Evolutionary conservation across 2,888 invertebrate genomes (phyloP).

Genomic region (Pardosa pseudoannulata): DNA sequence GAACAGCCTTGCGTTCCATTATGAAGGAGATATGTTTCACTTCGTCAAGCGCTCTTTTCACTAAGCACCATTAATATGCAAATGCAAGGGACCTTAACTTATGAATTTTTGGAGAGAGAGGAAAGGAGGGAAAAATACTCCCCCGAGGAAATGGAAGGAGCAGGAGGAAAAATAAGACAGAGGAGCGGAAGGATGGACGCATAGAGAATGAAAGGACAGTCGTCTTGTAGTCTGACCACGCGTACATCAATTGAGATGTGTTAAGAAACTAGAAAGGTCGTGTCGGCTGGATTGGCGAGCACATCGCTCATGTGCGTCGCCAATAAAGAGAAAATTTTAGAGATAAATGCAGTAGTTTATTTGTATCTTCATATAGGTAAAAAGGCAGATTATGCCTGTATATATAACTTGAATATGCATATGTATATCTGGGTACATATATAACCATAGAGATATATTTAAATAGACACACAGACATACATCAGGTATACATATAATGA

Average conservation of each 20-base stretch:
- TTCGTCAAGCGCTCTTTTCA: slow-evolving; percentile 57
- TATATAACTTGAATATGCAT: too few relatives aligned
- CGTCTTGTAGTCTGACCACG: slow-evolving; percentile 69
- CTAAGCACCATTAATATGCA: slow-evolving; percentile 68
- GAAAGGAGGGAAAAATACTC: not conserved
- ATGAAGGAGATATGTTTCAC: slow-evolving; percentile 69
- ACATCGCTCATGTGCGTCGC: slow-evolving; percentile 21
- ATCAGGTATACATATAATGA: too few relatives aligned
- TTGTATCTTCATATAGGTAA: too few relatives aligned
- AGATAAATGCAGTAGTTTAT: too few relatives aligned
- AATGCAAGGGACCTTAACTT: slow-evolving; percentile 51
- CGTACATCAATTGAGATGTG: slow-evolving; percentile 64
- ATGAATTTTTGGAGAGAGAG: slow-evolving; percentile 42
- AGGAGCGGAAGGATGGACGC: slow-evolving; percentile 30
- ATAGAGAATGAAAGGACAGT: slow-evolving; percentile 57
- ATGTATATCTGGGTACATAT: too few relatives aligned
- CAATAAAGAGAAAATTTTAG: too few relatives aligned
- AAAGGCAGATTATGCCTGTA: too few relatives aligned
- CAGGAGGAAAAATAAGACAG: not conserved
- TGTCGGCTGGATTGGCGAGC: slow-evolving; percentile 28
- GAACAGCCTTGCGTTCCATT: slow-evolving; percentile 42
- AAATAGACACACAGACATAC: too few relatives aligned
- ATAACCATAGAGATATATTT: too few relatives aligned
- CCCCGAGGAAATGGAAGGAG: not conserved
- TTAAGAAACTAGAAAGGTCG: slow-evolving; percentile 7